Evolutionary conservation across 1,140 invertebrate species (phyloP).

Genomic region (Drosophila kepulauana): DNA sequence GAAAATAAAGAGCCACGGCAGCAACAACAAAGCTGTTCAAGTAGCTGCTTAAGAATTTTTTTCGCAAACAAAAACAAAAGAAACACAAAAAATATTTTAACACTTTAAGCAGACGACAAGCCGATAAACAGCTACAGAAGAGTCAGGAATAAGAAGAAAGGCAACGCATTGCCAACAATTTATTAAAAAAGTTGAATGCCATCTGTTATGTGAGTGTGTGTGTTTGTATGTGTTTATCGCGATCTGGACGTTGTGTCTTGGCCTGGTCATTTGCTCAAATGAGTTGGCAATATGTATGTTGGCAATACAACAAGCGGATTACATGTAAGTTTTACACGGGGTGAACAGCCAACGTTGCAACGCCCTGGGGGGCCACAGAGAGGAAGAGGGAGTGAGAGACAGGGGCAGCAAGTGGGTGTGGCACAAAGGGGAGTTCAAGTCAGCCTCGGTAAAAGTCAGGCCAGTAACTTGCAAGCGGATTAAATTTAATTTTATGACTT

Average conservation of each 20-base stretch:
- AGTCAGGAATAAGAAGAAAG: slow-evolving; percentile 38
- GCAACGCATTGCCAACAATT: slow-evolving; percentile 54
- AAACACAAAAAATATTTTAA: slow-evolving; percentile 58
- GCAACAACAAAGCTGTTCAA: slow-evolving; percentile 70
- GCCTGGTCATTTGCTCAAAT: slow-evolving; percentile 78
- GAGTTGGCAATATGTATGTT: slow-evolving; percentile 71
- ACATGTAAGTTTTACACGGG: slow-evolving; percentile 45
- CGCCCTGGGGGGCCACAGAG: slow-evolving; percentile 13
- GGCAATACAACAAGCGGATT: slow-evolving; percentile 54
- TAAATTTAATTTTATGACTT: slow-evolving; percentile 77
- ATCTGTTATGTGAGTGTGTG: slow-evolving; percentile 36
- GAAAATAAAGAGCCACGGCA: slow-evolving; percentile 63
- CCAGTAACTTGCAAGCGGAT: slow-evolving; percentile 65
- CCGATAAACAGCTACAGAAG: slow-evolving; percentile 71
- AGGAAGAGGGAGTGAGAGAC: not conserved
- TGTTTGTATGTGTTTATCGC: slow-evolving; percentile 60
- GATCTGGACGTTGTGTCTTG: slow-evolving; percentile 65
- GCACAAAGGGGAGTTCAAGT: slow-evolving; percentile 40
- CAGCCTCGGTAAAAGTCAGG: slow-evolving; percentile 30
- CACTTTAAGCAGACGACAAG: slow-evolving; percentile 77
- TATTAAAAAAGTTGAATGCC: slow-evolving; percentile 76
- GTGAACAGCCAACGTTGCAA: slow-evolving; percentile 7
- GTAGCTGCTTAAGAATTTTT: slow-evolving; percentile 58
- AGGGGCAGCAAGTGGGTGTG: slow-evolving; percentile 55
- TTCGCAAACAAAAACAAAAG: slow-evolving; percentile 36